Evolutionary conservation across 2,113 vertebrate species (phyloP), one percentile per base, ranked within the genome.

Genomic region (Nothoprocta pentlandii): DNA sequence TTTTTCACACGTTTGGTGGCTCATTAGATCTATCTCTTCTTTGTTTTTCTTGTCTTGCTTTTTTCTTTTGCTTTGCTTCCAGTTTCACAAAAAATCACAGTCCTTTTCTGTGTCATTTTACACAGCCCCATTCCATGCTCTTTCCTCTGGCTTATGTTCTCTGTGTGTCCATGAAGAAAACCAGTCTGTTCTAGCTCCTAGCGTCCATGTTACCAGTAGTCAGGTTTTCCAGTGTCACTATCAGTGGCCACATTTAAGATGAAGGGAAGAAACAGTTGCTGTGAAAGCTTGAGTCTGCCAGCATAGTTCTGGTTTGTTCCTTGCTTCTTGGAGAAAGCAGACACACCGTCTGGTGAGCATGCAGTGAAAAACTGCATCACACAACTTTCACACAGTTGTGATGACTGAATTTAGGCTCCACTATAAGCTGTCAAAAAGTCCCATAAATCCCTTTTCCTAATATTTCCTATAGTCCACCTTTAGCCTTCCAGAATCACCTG

Each of bases 311-410:
- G 46, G 6, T 49, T 80, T 93, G 13, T 44, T 82, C 63, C 21
- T 10, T 41, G 44, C 42, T 59, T 28, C 63, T 3, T 58, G 1
- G 1, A 36, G 39, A 81, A 92, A 51, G 28, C n/a, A 53, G 10
- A 7, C 16, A 10, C 7, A 42, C 3, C 21, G 63, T 25, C 81
- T 36, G 5, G 16, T 63, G 23, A 82, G 34, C 21, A 82, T 39
- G 12, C 54, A 59, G 59, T 8, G 19, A 86, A 7, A 21, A 59
- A 23, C 16, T 44, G 13, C 10, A 3, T 66, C 20, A 77, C 9
- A 44, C 1, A 13, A 28, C 3, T 62, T 62, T 70, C 28, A 66
- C 5, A n/a, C 22, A 82, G 41, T 7, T 0, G 0, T 51, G 20
- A 44, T 58, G 25, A 42, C 85, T 73, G 67, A 69, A 44, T 85